Evolutionary conservation across 2,888 invertebrate species (phyloP).

Genomic region (Prionchulus punctatus): DNA sequence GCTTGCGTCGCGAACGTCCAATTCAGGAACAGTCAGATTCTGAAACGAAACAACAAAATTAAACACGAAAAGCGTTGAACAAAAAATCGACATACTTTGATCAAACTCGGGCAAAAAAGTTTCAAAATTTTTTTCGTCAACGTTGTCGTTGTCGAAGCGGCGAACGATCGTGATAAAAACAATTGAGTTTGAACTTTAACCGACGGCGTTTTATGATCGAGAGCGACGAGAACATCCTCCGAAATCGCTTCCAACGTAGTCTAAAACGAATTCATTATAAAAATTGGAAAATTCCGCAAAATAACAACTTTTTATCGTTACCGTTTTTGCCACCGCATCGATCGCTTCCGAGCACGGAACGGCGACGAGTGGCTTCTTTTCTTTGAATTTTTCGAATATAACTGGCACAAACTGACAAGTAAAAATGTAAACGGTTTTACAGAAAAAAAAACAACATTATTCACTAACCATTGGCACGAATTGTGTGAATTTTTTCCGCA

Average conservation of each 20-base stretch:
- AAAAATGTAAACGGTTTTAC: not conserved
- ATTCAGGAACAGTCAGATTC: conserved; percentile 47
- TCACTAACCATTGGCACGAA: conserved; percentile 45
- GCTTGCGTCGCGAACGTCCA: conserved; percentile 72
- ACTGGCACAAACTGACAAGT: conserved; percentile 38
- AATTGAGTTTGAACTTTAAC: conserved; percentile 35
- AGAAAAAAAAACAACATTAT: not conserved
- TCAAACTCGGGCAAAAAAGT: conserved; percentile 28
- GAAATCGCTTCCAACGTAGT: conserved; percentile 43
- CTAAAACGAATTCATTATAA: conserved; percentile 47
- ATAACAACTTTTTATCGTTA: no score
- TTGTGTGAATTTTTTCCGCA: conserved; percentile 67
- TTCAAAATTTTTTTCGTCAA: conserved; percentile 40
- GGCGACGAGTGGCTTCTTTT: conserved; percentile 83
- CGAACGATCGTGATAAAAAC: conserved; percentile 27
- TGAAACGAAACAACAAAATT: not conserved
- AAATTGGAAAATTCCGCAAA: no score
- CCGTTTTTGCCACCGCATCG: conserved; percentile 66
- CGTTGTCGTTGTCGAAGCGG: conserved; percentile 26
- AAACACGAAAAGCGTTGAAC: not conserved
- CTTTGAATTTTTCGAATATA: conserved; percentile 86
- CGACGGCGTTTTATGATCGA: conserved; percentile 44
- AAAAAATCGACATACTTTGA: conserved; percentile 27
- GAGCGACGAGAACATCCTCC: conserved; percentile 66
- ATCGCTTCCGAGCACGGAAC: conserved; percentile 67